Evolutionary conservation across 2,797 vertebrate genomes (phyloP).

Genomic region (Syngnathus rostellatus): DNA sequence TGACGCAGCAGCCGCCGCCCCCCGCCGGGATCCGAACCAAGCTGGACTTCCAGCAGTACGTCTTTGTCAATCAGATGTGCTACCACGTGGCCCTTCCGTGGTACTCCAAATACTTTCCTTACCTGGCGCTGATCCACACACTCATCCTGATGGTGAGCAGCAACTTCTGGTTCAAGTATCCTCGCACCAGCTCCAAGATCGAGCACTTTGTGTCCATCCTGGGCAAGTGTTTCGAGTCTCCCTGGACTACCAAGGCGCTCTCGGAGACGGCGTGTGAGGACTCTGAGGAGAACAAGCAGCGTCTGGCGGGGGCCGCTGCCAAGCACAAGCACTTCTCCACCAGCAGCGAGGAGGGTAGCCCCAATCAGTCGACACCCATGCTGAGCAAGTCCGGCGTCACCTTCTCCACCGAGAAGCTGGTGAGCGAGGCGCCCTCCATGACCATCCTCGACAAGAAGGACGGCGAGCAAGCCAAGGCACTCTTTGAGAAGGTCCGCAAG

Average conservation of each 20-base stretch:
- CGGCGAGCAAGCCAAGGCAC: slow-evolving; percentile 93
- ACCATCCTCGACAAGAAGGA: slow-evolving; percentile 98
- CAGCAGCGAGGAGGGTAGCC: slow-evolving; percentile 93
- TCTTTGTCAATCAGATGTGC: slow-evolving; percentile 99
- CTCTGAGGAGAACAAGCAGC: slow-evolving; percentile 95
- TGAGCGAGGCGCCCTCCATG: slow-evolving; percentile 89
- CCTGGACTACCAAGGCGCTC: slow-evolving; percentile 96
- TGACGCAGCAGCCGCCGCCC: slow-evolving; percentile 41
- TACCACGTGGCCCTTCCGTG: slow-evolving; percentile 96
- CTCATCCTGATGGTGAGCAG: slow-evolving; percentile 98
- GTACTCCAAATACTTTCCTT: slow-evolving; percentile 99
- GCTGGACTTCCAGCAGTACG: slow-evolving; percentile 97
- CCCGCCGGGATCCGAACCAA: slow-evolving; percentile 85
- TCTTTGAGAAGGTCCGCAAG: slow-evolving; percentile 96
- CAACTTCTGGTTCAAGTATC: slow-evolving; percentile 99
- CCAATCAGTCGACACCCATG: slow-evolving; percentile 85
- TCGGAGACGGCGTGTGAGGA: slow-evolving; percentile 97
- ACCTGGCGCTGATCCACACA: slow-evolving; percentile 96
- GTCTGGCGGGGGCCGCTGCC: slow-evolving; percentile 81
- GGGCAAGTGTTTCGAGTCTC: slow-evolving; percentile 97
- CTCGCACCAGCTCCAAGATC: slow-evolving; percentile 98
- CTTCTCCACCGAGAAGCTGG: slow-evolving; percentile 89
- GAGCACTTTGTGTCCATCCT: slow-evolving; percentile 98
- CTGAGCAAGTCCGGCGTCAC: slow-evolving; percentile 86
- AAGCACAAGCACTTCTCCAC: slow-evolving; percentile 91